Base-by-base conservation (phyloP, 2,888 invertebrate species). In the Pardosa pseudoannulata region DNA sequence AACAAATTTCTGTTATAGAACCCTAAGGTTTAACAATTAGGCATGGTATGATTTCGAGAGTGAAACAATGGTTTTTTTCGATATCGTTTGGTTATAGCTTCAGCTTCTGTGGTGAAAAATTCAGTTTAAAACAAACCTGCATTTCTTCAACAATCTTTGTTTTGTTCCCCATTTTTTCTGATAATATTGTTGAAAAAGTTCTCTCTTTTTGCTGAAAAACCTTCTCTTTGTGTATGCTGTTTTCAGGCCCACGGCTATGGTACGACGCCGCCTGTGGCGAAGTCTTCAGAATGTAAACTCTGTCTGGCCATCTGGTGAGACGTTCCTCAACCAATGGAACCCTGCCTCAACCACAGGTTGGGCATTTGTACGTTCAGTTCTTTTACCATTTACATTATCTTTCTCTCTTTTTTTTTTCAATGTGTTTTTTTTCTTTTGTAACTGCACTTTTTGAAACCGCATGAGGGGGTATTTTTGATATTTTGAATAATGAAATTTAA, bases 231-330 rank as follows among this genome's bases (percentile, higher is more conserved):
- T 29, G 50, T 79, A 27, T 80, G 67, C 81, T 75, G 65, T 86
- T 87, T 87, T 68, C 87, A 87, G 87, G 87, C 87, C 87, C 87
- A 46, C 75, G 87, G 29, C 87, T 87, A 64, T 87, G 87, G 87
- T 87, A 75, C 80, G 80, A 87, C 76, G 75, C 80, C 50, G 67
- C 80, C 71, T 87, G 68, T 68, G 79, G 79, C 72, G 80, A 87
- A 87, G 87, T 87, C 80, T 80, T 70, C 87, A 75, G 87, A 79
- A 87, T 87, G 87, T 87, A 87, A 80, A 75, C 65, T 62, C 73
- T 80, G 64, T 79, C 79, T 79, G 76, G 80, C 65, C 80, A 62
- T 50, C 76, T 79, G 79, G 76, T 80, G 76, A 80, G 72, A 80
- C 64, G 79, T 74, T 79, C 79, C 85, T 79, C 79, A 74, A 68